Conservation (phyloP, 2,888 invertebrate species). For the Thelaira solivaga region DNA sequence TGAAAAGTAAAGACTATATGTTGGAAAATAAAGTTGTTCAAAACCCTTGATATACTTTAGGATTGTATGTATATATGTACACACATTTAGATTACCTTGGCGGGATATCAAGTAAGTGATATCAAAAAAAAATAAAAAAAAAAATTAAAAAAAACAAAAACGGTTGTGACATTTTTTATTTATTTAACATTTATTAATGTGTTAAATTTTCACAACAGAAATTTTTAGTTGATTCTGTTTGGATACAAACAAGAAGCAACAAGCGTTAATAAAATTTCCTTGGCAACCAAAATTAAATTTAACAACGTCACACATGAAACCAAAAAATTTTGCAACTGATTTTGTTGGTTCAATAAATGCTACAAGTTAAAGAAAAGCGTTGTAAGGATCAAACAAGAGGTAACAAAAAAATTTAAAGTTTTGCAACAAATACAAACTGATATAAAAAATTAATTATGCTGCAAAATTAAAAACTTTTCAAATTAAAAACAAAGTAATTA, state of each 20-base stretch:
- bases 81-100: no score
- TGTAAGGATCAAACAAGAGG: not conserved
- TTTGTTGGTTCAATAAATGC: slow-evolving; percentile 59
- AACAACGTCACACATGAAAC: slow-evolving; percentile 23
- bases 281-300: slow-evolving; percentile 45
- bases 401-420: not conserved
- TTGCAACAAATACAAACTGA: slow-evolving; percentile 7
- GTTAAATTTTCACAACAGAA: not conserved
- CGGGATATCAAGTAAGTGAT: no score
- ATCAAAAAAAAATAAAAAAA: no score
- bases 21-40: no score
- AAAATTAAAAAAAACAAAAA: no score
- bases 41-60: no score
- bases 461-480: slow-evolving; percentile 20
- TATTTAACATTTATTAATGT: not conserved
- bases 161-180: no score
- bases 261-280: slow-evolving; percentile 34
- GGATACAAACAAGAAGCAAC: slow-evolving; percentile 45
- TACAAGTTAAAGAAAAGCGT: slow-evolving; percentile 34
- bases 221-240: no score
- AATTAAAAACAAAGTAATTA: slow-evolving; percentile 20
- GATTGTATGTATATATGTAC: no score
- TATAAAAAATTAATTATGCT: no score
- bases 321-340: slow-evolving; percentile 30
- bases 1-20: no score